Base-by-base conservation (phyloP, 2,888 invertebrate species). In the Strigamia crassipes region DNA sequence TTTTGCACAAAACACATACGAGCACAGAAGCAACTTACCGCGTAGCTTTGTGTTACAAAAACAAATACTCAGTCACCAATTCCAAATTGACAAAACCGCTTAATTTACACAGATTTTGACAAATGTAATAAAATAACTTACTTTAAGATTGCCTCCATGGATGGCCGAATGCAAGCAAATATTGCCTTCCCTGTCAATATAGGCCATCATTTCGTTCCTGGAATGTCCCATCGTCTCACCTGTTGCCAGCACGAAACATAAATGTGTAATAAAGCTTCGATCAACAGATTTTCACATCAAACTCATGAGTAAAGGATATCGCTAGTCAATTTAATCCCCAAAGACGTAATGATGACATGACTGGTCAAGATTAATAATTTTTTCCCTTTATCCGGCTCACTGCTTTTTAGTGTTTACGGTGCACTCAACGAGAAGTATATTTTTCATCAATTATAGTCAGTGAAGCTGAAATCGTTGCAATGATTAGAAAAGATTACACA, bases 141-240 rank as follows among this genome's bases (percentile, higher is more conserved):
- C 85, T 82, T 84, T 83, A 66, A 85, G 84, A 81, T 85, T 85
- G 21, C 85, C 85, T 27, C 85, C 82, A 56, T 84, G 87, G 21
- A 89, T 87, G 23, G 89, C 88, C 6, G 88, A 88, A 85, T 93
- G 93, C 5, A 94, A 88, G 0, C 89, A 88, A 81, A 94, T 94
- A 86, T 95, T 95, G 77, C 95, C 94, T 87, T 96, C 96, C 10
- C 93, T 93, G 87, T 96, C 96, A 85, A 92, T 93, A 83, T 94
- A 92, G 0, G 93, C 93, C 85, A 96, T 93, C 93, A 96, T 94
- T 86, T 93, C 92, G 85, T 93, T 93, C 51, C 95, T 89, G 0
- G 92, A 91, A 86, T 94, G 93, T 0, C 95, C 96, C 9, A 91
- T 89, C 0, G 92, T 91, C 87, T 95, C 94, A n/a, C 86, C 88